A percentile compares a stretch with the other conserved stretches of the same genome.
Conservation (phyloP, 2,888 invertebrate species). For the Tenthredo notha region DNA sequence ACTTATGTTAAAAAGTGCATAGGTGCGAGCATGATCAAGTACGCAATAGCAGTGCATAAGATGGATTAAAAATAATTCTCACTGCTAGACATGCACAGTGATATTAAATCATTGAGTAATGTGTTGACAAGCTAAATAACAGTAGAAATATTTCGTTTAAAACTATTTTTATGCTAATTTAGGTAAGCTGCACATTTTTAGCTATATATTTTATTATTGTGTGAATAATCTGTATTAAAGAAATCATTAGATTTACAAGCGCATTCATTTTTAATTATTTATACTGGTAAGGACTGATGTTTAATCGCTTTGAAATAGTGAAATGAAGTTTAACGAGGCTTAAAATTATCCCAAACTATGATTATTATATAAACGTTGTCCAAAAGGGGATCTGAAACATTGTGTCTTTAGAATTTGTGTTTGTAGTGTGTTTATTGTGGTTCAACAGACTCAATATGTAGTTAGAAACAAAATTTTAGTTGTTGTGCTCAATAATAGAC, state of each 20-base stretch:
- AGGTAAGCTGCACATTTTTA: neutral
- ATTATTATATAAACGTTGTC: neutral
- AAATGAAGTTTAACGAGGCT: neutral
- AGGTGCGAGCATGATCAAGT: neutral
- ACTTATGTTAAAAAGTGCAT: slow-evolving; percentile 16
- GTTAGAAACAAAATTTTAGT: slow-evolving; percentile 31
- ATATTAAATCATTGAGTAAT: slow-evolving; percentile 1
- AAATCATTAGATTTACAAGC: neutral
- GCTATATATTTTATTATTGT: slow-evolving; percentile 1
- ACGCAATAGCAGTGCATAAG: slow-evolving; percentile 38
- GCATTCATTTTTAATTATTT: neutral
- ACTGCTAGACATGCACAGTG: slow-evolving; percentile 30
- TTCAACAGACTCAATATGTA: neutral
- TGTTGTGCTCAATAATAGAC: slow-evolving; percentile 13
- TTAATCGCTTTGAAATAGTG: neutral
- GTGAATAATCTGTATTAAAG: neutral
- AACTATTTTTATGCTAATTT: neutral
- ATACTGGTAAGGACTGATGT: neutral
- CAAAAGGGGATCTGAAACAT: slow-evolving; percentile 29
- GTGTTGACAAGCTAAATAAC: neutral
- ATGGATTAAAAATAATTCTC: slow-evolving; percentile 20
- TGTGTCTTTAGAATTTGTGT: neutral
- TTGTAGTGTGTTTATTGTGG: neutral
- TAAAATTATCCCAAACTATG: neutral
- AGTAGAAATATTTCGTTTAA: neutral